Percentiles rank a stretch among this genome's conserved stretches.
phyloP scores from a whole-genome alignment of 2,113 vertebrate species.

The Daphoenositta chrysoptera region DNA sequence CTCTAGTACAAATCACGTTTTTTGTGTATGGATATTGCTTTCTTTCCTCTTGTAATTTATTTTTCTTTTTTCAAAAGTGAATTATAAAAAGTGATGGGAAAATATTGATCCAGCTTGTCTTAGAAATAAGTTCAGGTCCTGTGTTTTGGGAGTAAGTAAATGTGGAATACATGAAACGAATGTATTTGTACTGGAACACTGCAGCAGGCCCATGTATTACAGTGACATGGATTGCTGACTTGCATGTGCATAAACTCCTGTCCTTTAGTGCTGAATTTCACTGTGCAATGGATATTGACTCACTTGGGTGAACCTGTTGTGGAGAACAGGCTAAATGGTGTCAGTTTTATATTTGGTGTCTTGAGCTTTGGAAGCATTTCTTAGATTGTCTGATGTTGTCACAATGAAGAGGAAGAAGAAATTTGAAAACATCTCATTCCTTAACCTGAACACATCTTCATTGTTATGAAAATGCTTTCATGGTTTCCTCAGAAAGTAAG shows the following conservation, averaged over 20 bases:
- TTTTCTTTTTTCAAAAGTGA: background rate
- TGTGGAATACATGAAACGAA: rapidly evolving
- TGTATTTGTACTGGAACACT: background rate
- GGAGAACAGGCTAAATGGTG: background rate
- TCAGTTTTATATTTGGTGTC: background rate
- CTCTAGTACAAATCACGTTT: background rate
- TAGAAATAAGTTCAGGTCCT: background rate
- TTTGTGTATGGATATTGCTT: background rate
- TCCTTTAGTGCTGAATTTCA: background rate
- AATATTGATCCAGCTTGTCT: background rate
- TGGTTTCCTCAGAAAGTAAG: background rate
- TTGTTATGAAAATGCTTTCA: background rate
- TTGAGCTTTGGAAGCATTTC: background rate
- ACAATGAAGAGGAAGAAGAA: background rate
- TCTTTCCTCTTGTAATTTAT: background rate
- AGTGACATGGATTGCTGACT: background rate
- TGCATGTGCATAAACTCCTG: background rate
- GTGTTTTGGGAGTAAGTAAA: background rate
- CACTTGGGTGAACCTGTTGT: background rate
- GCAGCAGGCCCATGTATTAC: background rate
- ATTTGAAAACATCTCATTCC: background rate
- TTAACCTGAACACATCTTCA: background rate
- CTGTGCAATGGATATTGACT: background rate
- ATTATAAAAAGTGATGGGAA: background rate
- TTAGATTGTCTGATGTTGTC: background rate